Base-by-base conservation (phyloP, 2,113 vertebrate species). In the Chaetorhynchus papuensis region DNA sequence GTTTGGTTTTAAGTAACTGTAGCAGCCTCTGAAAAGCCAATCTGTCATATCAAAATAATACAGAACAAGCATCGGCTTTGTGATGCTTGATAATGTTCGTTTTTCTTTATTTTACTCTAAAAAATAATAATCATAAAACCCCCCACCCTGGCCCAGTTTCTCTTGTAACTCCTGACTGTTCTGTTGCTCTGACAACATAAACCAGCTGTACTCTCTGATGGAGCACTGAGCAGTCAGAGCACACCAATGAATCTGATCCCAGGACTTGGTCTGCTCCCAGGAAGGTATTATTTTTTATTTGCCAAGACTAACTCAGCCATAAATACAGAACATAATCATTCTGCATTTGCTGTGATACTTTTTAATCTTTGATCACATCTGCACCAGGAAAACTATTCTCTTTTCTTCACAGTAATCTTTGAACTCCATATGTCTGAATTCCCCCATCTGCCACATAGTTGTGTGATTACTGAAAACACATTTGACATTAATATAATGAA, bases 71-170 rank as follows among this genome's bases (percentile, higher is more conserved):
- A 47, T 66, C 1, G 0, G 6, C 6, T 93, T 84, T 88, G 44
- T 44, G 44, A 64, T 59, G 15, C 24, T 61, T 88, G 14, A 76
- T 6, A 59, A 39, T 45, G 11, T 10, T 66, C 37, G 3, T 0
- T 39, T 35, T 66, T 24, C 28, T 64, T 53, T 3, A 27, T 31
- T 93, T 79, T 60, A 30, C 16, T 39, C 86, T 47, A 70, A 61
- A 85, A 87, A 75, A 61, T 24, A 69, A 33, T 33, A 54, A 57
- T 54, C 37, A 63, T 15, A 49, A 19, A 49, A 15, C n/a, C 42
- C 15, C 2, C 2, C 2, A 3, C 0, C 1, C 13, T 45, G 6
- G 20, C 10, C 13, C n/a, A 35, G 13, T 49, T 78, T 94, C 41
- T 66, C n/a, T 47, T 70, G 39, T 52, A 83, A 52, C 22, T 86